Conservation (phyloP, 2,113 vertebrate species). For the Mystacornis crossleyi region DNA sequence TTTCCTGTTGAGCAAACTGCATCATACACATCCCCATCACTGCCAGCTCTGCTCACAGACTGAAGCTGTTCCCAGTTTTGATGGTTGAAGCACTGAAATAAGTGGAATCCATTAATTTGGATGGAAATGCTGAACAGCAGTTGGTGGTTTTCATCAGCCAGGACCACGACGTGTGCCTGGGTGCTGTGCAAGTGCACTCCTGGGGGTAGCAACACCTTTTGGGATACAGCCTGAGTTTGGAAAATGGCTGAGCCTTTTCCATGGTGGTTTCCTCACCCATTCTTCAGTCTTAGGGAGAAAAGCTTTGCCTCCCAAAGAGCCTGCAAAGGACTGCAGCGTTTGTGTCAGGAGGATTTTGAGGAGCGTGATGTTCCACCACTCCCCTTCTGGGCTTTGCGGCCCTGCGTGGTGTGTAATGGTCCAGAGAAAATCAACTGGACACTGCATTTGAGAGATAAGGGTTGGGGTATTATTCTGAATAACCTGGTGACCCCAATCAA, state of each 20-base stretch:
- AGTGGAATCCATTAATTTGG: neutral
- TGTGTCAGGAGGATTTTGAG: slow-evolving; percentile 36
- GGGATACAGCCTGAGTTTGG: neutral
- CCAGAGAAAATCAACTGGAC: slow-evolving; percentile 92
- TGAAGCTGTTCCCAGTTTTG: neutral
- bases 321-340: neutral
- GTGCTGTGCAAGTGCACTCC: neutral
- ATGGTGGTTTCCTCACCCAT: accelerated
- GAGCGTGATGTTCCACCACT: slow-evolving; percentile 35
- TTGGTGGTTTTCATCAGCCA: neutral
- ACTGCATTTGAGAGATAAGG: slow-evolving; percentile 84
- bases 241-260: neutral
- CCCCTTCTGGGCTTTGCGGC: neutral
- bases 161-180: neutral
- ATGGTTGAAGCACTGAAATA: neutral
- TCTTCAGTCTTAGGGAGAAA: neutral
- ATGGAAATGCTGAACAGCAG: neutral
- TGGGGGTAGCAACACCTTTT: neutral
- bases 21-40: neutral
- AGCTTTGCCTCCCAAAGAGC: neutral
- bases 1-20: slow-evolving; percentile 12
- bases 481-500: slow-evolving; percentile 88
- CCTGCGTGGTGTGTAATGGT: slow-evolving; percentile 81
- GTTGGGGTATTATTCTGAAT: slow-evolving; percentile 76
- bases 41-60: neutral